phyloP scores from a whole-genome alignment of 2,113 vertebrate species.

The Synchiropus splendidus region DNA sequence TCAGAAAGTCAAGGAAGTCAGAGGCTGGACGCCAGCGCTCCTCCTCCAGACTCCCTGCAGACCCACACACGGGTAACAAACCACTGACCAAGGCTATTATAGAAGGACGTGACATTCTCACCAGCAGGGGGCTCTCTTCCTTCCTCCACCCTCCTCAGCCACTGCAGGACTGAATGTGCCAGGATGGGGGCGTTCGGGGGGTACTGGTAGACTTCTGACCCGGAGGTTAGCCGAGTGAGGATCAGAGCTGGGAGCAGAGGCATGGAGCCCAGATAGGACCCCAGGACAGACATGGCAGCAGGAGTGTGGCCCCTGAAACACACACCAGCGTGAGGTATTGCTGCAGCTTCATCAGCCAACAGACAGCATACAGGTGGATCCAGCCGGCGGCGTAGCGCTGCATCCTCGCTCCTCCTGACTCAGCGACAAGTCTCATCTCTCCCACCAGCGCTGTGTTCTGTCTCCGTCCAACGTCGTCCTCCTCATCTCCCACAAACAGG shows the following conservation, averaged over 20 bases:
- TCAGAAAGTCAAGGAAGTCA: conserved; percentile 79
- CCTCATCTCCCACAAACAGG: conserved; percentile 74
- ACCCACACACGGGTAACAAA: not conserved
- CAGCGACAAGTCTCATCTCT: conserved; percentile 60
- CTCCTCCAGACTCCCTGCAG: conserved; percentile 69
- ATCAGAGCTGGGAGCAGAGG: conserved; percentile 76
- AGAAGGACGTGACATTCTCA: too few species aligned
- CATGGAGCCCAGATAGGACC: conserved; percentile 62
- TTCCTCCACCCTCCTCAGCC: conserved; percentile 74
- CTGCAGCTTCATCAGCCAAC: not conserved
- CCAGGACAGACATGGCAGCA: conserved; percentile 71
- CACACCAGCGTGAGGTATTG: not conserved
- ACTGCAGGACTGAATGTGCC: conserved; percentile 65
- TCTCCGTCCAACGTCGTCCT: conserved; percentile 37
- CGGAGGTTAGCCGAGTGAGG: conserved; percentile 67
- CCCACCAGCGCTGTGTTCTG: conserved; percentile 51
- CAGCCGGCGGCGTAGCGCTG: conserved; percentile 70
- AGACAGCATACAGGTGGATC: conserved; percentile 76
- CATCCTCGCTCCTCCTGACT: conserved; percentile 30
- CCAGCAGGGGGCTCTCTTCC: conserved; percentile 72
- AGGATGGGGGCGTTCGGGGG: conserved; percentile 66
- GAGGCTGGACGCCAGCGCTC: conserved; percentile 75
- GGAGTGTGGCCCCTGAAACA: conserved; percentile 77
- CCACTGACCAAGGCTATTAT: too few species aligned
- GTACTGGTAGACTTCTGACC: conserved; percentile 75